Evolutionary conservation across 2,888 invertebrate genomes (phyloP), one percentile per base, ranked within the genome.

Genomic region (Calameuta filiformis): DNA sequence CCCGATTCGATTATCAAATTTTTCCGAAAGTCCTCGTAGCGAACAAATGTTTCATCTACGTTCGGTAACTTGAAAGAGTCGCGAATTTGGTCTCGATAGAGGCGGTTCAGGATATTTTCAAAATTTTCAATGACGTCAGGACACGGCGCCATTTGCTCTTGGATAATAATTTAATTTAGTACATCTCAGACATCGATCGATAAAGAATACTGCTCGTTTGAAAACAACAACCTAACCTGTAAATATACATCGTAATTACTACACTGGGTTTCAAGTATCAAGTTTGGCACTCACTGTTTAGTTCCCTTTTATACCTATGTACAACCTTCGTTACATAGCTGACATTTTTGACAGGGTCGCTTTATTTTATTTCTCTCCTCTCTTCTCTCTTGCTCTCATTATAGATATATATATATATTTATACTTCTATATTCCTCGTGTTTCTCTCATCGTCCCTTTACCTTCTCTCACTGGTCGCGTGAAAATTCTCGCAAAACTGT

Each of bases 231-330:
- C 84, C 87, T 88, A 86, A 80, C 81, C 82, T 81, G 80, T 83
- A 84, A 84, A 83, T 86, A 86, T 86, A 86, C 87, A 85, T 85
- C 83, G 83, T 86, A 35, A 81, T 81, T 81, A 79, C 86, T 88
- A 89, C 89, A 90, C 87, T 88, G 88, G 88, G 85, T 80, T 84
- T 82, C 82, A 82, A 81, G 78, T 87, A 87, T 84, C 82, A 89
- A 88, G 88, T 91, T 91, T 91, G 91, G 90, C 91, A 91, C 90
- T 89, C 88, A 82, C 85, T 88, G 83, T 82, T 85, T 82, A 31
- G 34, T 71, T 71, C 34, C 71, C 34, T 33, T 33, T 71, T 71
- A 34, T 71, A 71, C 31, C 71, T 71, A 71, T 71, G 23, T 71
- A 71, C 34, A 71, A 31, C 12, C 34, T 71, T 71, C 31, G 71